Conservation (phyloP, 2,113 vertebrate genomes). For the Lampris incognitus region DNA sequence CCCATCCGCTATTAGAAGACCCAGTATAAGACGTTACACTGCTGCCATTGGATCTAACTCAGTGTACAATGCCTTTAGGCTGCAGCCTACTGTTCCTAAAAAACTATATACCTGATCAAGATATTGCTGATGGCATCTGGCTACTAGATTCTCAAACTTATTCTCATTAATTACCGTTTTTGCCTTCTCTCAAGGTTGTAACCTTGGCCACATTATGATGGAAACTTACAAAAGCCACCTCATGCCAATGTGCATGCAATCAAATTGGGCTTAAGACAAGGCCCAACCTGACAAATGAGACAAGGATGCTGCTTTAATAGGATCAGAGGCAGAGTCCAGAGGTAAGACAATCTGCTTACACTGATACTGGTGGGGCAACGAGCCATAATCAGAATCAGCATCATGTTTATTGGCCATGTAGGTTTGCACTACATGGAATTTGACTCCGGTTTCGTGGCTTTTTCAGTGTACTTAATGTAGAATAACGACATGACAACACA, state of each 20-base stretch:
- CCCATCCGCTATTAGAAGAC: not conserved
- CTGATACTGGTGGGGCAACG: constrained; percentile 34
- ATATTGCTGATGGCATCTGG: constrained; percentile 59
- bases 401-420: no score
- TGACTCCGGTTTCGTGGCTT: no score
- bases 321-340: constrained; percentile 61
- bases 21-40: constrained; percentile 2
- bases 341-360: constrained; percentile 32
- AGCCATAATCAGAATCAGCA: not conserved
- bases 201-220: constrained; percentile 58
- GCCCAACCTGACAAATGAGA: constrained; percentile 58
- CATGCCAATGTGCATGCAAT: constrained; percentile 44
- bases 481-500: no score
- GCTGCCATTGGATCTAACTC: constrained; percentile 14
- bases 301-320: constrained; percentile 68
- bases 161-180: constrained; percentile 18
- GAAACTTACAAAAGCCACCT: constrained; percentile 40
- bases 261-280: constrained; percentile 52
- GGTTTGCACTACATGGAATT: no score
- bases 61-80: constrained; percentile 1
- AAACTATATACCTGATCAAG: constrained; percentile 59
- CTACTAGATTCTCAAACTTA: constrained; percentile 60
- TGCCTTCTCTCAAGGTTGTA: constrained; percentile 56
- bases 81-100: constrained; percentile 1
- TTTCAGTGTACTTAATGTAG: no score